phyloP scores from a whole-genome alignment of 2,113 vertebrate species.

The Anarrhichthys ocellatus region DNA sequence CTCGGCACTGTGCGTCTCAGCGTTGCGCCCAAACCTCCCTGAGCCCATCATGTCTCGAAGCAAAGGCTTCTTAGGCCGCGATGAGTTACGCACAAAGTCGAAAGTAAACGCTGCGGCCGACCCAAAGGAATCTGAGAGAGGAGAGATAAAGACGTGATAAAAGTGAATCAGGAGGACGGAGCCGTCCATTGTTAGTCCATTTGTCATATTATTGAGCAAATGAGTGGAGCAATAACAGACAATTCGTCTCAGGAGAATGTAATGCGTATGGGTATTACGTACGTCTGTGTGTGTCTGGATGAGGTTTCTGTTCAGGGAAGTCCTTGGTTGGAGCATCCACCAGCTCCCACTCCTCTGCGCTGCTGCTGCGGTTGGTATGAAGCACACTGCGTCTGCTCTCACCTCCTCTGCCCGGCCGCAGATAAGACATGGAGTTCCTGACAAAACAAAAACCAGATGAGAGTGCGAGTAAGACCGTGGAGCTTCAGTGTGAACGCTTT shows the following conservation, averaged over 20 bases:
- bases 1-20: slow-evolving; percentile 79
- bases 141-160: neutral
- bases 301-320: slow-evolving; percentile 86
- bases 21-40: slow-evolving; percentile 77
- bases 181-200: neutral
- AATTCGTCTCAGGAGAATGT: neutral
- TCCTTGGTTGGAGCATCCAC: slow-evolving; percentile 90
- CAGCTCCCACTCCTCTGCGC: slow-evolving; percentile 95
- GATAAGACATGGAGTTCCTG: slow-evolving; percentile 94
- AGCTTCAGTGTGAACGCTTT: neutral
- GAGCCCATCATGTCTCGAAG: slow-evolving; percentile 85
- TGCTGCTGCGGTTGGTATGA: slow-evolving; percentile 83
- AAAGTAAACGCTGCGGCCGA: slow-evolving; percentile 86
- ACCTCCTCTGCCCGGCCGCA: slow-evolving; percentile 85
- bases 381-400: slow-evolving; percentile 91
- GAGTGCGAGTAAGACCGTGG: neutral
- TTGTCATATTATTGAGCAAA: slow-evolving; percentile 2
- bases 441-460: slow-evolving; percentile 5
- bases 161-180: neutral
- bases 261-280: slow-evolving; percentile 40
- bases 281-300: slow-evolving; percentile 86
- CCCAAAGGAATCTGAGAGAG: slow-evolving; percentile 80
- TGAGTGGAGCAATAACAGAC: neutral
- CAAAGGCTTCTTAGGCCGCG: slow-evolving; percentile 84
- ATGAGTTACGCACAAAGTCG: slow-evolving; percentile 87